Evolutionary conservation across 2,113 vertebrate genomes (phyloP).

Genomic region (Mastomys natalensis): DNA sequence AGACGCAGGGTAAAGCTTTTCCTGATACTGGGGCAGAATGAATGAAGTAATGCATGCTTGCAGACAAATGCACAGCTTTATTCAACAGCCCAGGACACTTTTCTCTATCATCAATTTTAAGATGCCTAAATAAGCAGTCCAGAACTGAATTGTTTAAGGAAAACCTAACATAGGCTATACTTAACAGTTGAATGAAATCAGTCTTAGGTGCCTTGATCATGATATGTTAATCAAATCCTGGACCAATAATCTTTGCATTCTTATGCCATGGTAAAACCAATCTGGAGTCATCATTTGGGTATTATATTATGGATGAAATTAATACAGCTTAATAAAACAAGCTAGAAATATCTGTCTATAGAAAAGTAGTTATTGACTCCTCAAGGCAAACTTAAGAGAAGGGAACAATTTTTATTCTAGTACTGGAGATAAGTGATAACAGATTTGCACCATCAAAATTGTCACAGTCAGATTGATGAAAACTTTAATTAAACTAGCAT

Average conservation of each 20-base stretch:
- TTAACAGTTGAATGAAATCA: neutral
- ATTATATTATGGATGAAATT: neutral
- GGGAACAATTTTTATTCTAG: neutral
- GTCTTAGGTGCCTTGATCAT: neutral
- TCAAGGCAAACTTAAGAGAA: neutral
- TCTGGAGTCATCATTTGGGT: neutral
- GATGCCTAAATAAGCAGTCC: neutral
- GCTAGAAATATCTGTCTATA: neutral
- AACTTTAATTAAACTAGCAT: neutral
- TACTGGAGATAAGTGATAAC: neutral
- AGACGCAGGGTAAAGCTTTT: neutral
- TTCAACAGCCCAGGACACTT: accelerated
- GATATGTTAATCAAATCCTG: neutral
- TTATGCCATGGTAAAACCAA: neutral
- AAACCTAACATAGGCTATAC: neutral
- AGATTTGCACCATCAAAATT: neutral
- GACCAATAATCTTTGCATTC: accelerated
- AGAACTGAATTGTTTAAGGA: neutral
- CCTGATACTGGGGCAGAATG: accelerated
- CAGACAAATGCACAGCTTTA: neutral
- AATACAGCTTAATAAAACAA: slow-evolving; percentile 15
- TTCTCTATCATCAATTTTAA: neutral
- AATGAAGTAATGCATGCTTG: accelerated
- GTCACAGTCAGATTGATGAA: neutral
- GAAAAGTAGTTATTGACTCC: neutral